Percentiles rank a stretch among this genome's conserved stretches.
phyloP scores from a whole-genome alignment of 2,888 invertebrate species.

The Andrena bicolor region DNA sequence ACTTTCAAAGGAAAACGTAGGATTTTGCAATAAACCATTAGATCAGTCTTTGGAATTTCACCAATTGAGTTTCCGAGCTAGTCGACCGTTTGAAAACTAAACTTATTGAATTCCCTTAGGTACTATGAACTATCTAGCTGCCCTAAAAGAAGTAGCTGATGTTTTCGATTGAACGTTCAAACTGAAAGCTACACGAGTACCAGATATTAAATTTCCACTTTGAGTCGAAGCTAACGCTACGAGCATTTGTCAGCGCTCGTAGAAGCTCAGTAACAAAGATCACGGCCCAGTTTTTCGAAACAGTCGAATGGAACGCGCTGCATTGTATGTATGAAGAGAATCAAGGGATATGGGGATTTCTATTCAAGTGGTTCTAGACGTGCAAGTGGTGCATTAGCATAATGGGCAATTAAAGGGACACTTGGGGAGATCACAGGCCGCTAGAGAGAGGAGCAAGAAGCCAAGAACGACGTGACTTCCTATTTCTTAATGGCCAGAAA shows the following conservation, averaged over 20 bases:
- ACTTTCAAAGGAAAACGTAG: neutral
- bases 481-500: constrained; percentile 36
- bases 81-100: neutral
- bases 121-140: neutral
- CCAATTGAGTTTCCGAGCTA: constrained; percentile 12
- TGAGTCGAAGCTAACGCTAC: too few relatives aligned
- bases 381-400: constrained; percentile 3
- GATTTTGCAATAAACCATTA: neutral
- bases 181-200: too few relatives aligned
- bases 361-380: neutral
- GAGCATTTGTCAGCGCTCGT: neutral
- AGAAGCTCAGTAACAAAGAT: neutral
- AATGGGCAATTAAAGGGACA: constrained; percentile 30
- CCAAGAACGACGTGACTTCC: constrained; percentile 6
- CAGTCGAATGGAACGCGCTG: neutral
- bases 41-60: neutral
- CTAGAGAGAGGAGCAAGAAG: neutral
- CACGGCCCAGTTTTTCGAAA: neutral
- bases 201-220: too few relatives aligned
- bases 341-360: neutral
- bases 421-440: neutral
- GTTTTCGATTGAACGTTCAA: neutral
- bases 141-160: neutral
- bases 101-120: neutral
- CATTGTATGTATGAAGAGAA: neutral